Percentiles rank a stretch among this genome's conserved stretches.
phyloP scores from a whole-genome alignment of 2,797 vertebrate species.

The Mus spretus region DNA sequence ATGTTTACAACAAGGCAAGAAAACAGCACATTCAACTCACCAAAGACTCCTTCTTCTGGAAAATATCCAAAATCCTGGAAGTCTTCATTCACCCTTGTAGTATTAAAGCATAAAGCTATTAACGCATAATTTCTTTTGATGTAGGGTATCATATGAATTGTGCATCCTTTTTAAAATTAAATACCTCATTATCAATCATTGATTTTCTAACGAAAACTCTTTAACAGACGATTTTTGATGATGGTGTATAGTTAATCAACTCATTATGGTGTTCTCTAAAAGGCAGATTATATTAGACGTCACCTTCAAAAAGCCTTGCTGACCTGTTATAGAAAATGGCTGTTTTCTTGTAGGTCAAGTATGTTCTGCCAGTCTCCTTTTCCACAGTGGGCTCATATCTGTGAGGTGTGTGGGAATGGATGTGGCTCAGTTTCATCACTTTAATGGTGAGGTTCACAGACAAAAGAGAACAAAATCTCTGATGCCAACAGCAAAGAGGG shows the following conservation, averaged over 20 bases:
- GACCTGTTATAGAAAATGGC: constrained; percentile 14
- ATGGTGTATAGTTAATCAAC: constrained; percentile 7
- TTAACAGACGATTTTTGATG: background rate
- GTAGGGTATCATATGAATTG: constrained; percentile 4
- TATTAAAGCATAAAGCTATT: background rate
- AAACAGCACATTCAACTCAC: background rate
- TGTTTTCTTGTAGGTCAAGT: constrained; percentile 61
- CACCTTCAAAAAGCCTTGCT: background rate
- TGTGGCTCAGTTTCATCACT: constrained; percentile 45
- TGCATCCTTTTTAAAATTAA: background rate
- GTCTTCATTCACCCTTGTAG: background rate
- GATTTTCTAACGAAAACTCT: constrained; percentile 56
- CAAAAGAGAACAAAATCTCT: constrained; percentile 11
- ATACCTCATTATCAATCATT: constrained; percentile 20
- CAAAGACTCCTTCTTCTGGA: background rate
- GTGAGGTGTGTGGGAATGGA: constrained; percentile 58
- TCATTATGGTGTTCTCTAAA: background rate
- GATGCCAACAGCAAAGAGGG: background rate
- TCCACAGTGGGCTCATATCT: constrained; percentile 17
- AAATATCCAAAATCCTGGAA: constrained; percentile 61
- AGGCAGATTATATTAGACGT: background rate
- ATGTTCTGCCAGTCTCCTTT: constrained; percentile 60
- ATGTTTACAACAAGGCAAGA: constrained; percentile 6
- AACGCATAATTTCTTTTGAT: background rate
- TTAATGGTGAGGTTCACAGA: constrained; percentile 66